Base-by-base conservation (phyloP, 2,797 vertebrate genomes). In the Glossophaga mutica region DNA sequence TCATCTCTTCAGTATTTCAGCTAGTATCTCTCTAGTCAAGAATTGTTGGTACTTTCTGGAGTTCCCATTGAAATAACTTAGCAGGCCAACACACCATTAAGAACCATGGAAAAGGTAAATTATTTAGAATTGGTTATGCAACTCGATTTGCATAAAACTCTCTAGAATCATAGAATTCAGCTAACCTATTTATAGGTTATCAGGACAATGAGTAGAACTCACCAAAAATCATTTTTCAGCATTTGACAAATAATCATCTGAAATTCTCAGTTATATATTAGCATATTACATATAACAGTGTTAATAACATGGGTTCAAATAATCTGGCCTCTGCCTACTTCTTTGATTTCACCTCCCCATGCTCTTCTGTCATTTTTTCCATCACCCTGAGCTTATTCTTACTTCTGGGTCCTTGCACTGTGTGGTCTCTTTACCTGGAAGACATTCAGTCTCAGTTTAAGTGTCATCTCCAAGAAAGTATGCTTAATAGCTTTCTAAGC, bases 21-120 rank as follows among this genome's bases (percentile, higher is more conserved):
- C 46, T 52, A 9, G 1, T 52, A 68, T 62, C n/a, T 55, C 73
- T 83, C 21, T 71, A 50, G 32, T 42, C 46, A 93, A 82, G 52
- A 84, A 92, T 65, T 78, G 3, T 96, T 84, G 76, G 21, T 68
- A 59, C 77, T 84, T 94, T 81, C 73, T 90, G 73, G 4, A 74
- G 9, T 44, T 85, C 29, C 24, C 22, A 14, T 9, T 76, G 39
- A 93, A 77, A 87, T 7, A 68, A 16, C 48, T 59, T 87, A 84
- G 62, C 22, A 71, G 48, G n/a, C 4, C 55, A 84, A 79, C 21
- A 78, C 9, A n/a, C n/a, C 44, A 81, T 11, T 44, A 48, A 71
- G 11, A 77, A 65, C 39, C 15, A 65, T 18, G n/a, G 24, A 62
- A 83, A 59, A 50, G 34, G 14, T 39, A 55, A 86, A 57, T 91